A percentile compares a stretch with the other conserved stretches of the same genome.
Conservation (phyloP, 2,888 invertebrate genomes). For the Auanema sp. region DNA sequence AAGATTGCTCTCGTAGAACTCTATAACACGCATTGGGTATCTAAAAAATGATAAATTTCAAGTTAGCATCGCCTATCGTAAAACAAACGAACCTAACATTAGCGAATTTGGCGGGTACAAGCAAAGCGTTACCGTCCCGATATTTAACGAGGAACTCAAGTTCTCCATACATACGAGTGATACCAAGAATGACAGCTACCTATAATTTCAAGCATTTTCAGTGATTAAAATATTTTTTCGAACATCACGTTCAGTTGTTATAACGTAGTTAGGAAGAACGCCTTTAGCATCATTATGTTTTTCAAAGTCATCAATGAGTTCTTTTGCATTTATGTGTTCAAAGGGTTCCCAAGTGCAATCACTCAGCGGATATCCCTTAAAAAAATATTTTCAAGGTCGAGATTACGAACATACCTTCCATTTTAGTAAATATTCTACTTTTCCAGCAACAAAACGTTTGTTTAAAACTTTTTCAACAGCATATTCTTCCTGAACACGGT, state of each 20-base stretch:
- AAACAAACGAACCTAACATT: slow-evolving; percentile 13
- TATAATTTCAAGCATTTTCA: no score
- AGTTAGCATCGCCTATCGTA: background rate
- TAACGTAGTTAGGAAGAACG: slow-evolving; percentile 1
- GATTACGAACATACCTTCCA: slow-evolving; percentile 23
- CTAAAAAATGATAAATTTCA: slow-evolving; percentile 8
- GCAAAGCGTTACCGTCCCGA: slow-evolving; percentile 10
- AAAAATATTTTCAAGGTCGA: background rate
- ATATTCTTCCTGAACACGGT: slow-evolving; percentile 15
- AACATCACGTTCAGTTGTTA: background rate
- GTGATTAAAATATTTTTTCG: no score
- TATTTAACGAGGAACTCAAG: slow-evolving; percentile 12
- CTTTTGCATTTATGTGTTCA: slow-evolving; percentile 29
- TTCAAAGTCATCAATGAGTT: slow-evolving; percentile 28
- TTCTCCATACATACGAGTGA: slow-evolving; percentile 1
- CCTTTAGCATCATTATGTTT: background rate
- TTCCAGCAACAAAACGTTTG: slow-evolving; percentile 22
- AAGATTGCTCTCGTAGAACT: slow-evolving; percentile 15
- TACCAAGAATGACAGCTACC: slow-evolving; percentile 1
- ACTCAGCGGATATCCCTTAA: slow-evolving; percentile 25
- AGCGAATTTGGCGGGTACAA: slow-evolving; percentile 13
- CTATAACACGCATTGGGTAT: slow-evolving; percentile 9
- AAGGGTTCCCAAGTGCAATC: slow-evolving; percentile 42
- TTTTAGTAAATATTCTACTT: slow-evolving; percentile 30
- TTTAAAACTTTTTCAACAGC: slow-evolving; percentile 31